Percentiles rank a stretch among this genome's conserved stretches.
Evolutionary conservation across 2,113 vertebrate species (phyloP).

Genomic region (Henicopernis longicauda): DNA sequence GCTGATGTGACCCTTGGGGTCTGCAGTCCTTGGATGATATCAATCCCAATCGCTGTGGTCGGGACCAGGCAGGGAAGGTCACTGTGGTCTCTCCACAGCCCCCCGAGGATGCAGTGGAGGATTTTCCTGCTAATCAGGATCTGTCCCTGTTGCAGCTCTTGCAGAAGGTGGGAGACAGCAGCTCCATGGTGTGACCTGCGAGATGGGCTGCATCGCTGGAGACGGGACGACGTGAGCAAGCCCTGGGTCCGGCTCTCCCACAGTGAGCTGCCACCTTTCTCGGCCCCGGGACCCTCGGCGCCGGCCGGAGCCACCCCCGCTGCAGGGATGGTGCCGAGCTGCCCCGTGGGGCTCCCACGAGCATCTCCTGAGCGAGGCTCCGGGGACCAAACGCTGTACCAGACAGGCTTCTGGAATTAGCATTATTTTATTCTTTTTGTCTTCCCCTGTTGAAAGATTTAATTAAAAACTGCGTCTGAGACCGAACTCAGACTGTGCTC

Average conservation of each 20-base stretch:
- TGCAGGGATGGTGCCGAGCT: accelerated
- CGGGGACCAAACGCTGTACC: accelerated
- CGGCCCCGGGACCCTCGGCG: accelerated
- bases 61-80: background rate
- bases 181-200: conserved; percentile 75
- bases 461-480: background rate
- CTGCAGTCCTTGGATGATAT: background rate
- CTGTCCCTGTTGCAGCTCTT: conserved; percentile 66
- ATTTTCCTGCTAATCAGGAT: background rate
- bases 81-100: accelerated
- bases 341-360: accelerated
- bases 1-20: background rate
- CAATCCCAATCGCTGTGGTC: accelerated
- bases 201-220: accelerated
- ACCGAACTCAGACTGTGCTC: accelerated
- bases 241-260: accelerated
- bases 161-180: conserved; percentile 71
- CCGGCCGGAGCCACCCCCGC: background rate
- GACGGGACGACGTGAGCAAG: accelerated
- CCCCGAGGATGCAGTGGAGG: background rate
- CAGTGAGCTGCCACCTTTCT: background rate
- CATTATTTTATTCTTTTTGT: background rate
- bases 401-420: background rate
- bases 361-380: background rate
- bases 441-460: background rate